Base-by-base conservation (phyloP, 2,888 invertebrate genomes). In the Leptopterna dolabrata region DNA sequence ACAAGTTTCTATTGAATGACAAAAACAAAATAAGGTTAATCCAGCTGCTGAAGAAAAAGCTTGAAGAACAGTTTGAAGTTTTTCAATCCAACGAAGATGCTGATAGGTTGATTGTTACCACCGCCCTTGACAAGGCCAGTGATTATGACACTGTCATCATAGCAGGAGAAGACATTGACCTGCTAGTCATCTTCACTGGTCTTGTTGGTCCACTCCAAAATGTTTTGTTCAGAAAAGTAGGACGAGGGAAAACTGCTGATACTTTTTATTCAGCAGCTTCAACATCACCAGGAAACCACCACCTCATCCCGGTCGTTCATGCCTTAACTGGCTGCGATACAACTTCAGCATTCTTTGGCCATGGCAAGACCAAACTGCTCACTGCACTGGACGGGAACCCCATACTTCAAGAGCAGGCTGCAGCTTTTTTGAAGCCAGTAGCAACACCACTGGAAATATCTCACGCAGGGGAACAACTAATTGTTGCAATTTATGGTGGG, bases 31-130 rank as follows among this genome's bases (percentile, higher is more conserved):
- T 43, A 6, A 6, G 76, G 7, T 16, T 76, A n/a, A 76, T 76
- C 29, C 4, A 76, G 24, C 24, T 76, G 24, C 14, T 76, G 24
- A 41, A 7, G 78, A 76, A 1, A 9, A 13, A 41, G 41, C 13
- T 27, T 16, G 78, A 9, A 6, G 9, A 24, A 29, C 55, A 84
- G n/a, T n/a, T 89, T 51, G 30, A 2, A 3, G 55, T 73, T 0
- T 51, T 78, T 6, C 89, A 89, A 87, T 87, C 88, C n/a, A 45
- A 29, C 14, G 89, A 88, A 76, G 88, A 89, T 86, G 88, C 88
- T 14, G 89, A 89, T 80, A 36, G 36, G 19, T 29, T 88, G 1
- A 89, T 89, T 27, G 85, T 89, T 24, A 84, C 41, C 30, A 29
- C 70, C 24, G 85, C 88, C 24, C 1, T 76, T 14, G 13, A 0